Conservation (phyloP, 2,113 vertebrate species). For the Syngnathus floridae region DNA sequence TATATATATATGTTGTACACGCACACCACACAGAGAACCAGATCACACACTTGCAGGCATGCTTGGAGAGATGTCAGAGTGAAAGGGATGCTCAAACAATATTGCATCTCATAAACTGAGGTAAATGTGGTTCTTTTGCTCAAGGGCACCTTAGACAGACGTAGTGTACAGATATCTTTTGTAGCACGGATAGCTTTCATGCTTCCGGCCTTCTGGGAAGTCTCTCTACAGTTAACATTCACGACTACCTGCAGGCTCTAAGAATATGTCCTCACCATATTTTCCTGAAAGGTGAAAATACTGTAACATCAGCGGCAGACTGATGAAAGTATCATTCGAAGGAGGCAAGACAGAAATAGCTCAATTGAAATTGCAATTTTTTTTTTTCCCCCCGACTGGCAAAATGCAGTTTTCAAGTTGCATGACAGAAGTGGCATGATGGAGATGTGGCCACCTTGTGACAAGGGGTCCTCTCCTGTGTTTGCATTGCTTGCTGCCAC, state of each 20-base stretch:
- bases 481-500: slow-evolving; percentile 17
- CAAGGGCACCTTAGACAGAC: too few relatives aligned
- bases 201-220: too few relatives aligned
- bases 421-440: not conserved
- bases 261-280: not conserved
- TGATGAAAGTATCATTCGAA: not conserved
- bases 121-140: too few relatives aligned
- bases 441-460: slow-evolving; percentile 2
- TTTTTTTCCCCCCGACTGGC: not conserved
- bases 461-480: slow-evolving; percentile 14
- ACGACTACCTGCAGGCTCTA: not conserved
- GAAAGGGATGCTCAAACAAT: too few relatives aligned
- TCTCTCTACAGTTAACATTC: not conserved
- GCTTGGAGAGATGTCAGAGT: too few relatives aligned
- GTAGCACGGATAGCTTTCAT: too few relatives aligned
- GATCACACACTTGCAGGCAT: too few relatives aligned
- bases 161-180: too few relatives aligned
- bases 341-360: not conserved
- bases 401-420: not conserved
- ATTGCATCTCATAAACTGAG: too few relatives aligned
- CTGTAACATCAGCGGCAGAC: not conserved
- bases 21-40: too few relatives aligned
- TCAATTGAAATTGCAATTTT: not conserved
- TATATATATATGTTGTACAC: too few relatives aligned
- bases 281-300: not conserved